phyloP scores from a whole-genome alignment of 2,113 vertebrate species.

The Rhinopomastus cyanomelas region DNA sequence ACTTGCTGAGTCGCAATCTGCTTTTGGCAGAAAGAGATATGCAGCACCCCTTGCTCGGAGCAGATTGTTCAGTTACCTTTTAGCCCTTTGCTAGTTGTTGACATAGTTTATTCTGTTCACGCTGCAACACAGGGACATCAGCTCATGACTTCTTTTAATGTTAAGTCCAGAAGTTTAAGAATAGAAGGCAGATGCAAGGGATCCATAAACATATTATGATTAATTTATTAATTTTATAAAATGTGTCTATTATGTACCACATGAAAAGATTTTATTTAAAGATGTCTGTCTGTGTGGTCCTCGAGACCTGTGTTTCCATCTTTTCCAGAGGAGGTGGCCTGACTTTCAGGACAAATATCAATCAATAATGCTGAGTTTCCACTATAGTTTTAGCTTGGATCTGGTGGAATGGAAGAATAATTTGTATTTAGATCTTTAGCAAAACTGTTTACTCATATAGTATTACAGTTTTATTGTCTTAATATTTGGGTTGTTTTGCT shows the following conservation, averaged over 20 bases:
- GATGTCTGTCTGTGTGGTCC: neutral
- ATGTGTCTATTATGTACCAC: neutral
- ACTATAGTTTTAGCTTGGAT: neutral
- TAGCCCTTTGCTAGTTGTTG: constrained; percentile 13
- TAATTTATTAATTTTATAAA: neutral
- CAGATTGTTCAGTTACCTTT: constrained; percentile 46
- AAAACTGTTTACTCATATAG: neutral
- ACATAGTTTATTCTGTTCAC: constrained; percentile 8
- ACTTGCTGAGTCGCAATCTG: constrained; percentile 61
- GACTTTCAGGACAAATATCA: neutral
- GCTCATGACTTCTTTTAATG: neutral
- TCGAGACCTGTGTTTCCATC: neutral
- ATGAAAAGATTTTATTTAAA: neutral
- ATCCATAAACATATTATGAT: neutral
- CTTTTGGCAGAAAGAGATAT: constrained; percentile 32
- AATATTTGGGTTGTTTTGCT: neutral
- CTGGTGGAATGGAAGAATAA: neutral
- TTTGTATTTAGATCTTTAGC: neutral
- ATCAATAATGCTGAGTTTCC: neutral
- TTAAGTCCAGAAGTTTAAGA: constrained; percentile 1
- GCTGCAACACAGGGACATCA: neutral
- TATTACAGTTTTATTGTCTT: neutral
- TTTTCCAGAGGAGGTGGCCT: neutral
- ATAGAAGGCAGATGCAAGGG: neutral
- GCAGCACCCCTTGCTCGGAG: constrained; percentile 34